These are phyloP conservation scores for Hyles euphorbiae DNA, from an alignment of 1,140 invertebrate genomes.

Conservation along the genomic window DNA sequence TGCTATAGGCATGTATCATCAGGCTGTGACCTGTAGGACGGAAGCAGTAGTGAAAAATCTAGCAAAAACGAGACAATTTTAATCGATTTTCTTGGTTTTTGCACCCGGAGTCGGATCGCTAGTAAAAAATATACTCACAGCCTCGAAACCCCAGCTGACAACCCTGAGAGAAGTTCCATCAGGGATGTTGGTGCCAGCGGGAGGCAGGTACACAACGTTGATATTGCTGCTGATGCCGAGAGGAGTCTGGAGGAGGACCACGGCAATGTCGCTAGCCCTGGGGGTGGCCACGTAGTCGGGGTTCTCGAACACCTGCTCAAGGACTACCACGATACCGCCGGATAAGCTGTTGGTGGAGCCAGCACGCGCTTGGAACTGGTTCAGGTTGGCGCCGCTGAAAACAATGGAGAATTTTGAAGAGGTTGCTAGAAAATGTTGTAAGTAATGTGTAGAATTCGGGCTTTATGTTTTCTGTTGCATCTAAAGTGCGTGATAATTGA, in stretches of 20 bases:
- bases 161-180: slow-evolving; percentile 30
- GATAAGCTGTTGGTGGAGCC: slow-evolving; percentile 44
- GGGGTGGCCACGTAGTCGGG: slow-evolving; percentile 35
- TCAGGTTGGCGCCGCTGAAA: slow-evolving; percentile 32
- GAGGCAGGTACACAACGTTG: slow-evolving; percentile 37
- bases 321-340: slow-evolving; percentile 24
- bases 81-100: too few species aligned
- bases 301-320: slow-evolving; percentile 28
- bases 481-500: too few species aligned
- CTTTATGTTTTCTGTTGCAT: too few species aligned
- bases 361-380: slow-evolving; percentile 38
- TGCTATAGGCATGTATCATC: too few species aligned
- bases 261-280: slow-evolving; percentile 35
- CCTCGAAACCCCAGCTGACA: slow-evolving; percentile 53
- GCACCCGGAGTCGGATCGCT: background rate
- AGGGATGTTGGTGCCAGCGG: slow-evolving; percentile 27
- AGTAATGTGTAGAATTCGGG: too few species aligned
- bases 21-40: too few species aligned
- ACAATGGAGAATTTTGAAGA: background rate
- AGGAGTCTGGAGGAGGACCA: slow-evolving; percentile 22
- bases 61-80: too few species aligned
- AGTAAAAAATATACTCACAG: slow-evolving; percentile 28
- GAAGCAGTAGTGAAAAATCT: too few species aligned
- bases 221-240: slow-evolving; percentile 30
- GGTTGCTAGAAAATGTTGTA: too few species aligned